These are phyloP conservation scores for Phodopus roborovskii DNA, from an alignment of 2,113 vertebrate genomes.

Conservation along the genomic window DNA sequence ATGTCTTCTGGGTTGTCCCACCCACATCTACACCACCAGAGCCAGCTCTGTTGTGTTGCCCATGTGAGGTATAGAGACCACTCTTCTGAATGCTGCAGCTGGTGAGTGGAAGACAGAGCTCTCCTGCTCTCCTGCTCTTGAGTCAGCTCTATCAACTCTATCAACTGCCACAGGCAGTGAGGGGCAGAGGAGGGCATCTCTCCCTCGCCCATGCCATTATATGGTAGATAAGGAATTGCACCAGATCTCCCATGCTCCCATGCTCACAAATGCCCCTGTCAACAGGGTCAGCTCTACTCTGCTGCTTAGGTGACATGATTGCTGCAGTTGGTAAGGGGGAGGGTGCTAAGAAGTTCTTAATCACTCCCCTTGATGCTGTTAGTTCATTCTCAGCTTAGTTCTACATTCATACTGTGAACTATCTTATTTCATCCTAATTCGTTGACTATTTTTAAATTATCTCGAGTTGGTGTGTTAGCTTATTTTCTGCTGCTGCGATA, in stretches of 20 bases:
- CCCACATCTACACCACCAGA: background rate
- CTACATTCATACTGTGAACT: background rate
- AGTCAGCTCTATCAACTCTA: background rate
- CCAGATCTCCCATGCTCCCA: background rate
- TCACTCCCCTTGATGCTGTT: background rate
- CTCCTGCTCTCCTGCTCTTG: background rate
- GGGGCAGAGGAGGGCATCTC: background rate
- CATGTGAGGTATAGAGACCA: background rate
- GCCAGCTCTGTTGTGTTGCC: background rate
- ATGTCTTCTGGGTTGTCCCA: background rate
- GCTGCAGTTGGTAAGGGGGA: background rate
- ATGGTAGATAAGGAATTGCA: background rate
- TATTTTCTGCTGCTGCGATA: background rate
- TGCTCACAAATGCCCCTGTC: no score
- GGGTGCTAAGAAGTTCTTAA: background rate
- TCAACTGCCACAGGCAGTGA: background rate
- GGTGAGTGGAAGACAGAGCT: background rate
- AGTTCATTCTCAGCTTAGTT: slow-evolving; percentile 34
- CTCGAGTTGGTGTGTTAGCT: background rate
- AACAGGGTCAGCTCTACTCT: no score
- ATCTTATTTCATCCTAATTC: background rate
- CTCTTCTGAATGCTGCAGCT: background rate
- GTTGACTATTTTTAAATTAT: background rate
- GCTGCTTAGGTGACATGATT: background rate
- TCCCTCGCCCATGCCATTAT: background rate